Conservation (phyloP, 1,140 invertebrate species). For the Neomicropteryx cornuta region DNA sequence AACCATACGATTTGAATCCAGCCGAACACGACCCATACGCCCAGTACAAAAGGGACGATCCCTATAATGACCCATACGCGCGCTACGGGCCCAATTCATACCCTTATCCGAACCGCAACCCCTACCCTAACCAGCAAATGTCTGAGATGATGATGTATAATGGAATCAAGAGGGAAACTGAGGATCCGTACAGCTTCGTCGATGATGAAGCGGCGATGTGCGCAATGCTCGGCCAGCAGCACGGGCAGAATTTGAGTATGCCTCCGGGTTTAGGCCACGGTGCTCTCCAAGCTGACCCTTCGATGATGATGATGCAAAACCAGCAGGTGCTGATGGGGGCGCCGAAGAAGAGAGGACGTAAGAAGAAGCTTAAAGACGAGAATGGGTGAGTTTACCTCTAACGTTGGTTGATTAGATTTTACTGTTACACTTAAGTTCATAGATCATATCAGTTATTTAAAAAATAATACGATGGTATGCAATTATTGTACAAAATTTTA, state of each 20-base stretch:
- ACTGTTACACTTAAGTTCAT: too few relatives aligned
- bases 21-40: conserved; percentile 18
- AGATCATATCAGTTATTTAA: conserved; percentile 1
- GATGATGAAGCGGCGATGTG: conserved; percentile 61
- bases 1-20: conserved; percentile 33
- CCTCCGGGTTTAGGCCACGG: conserved; percentile 15
- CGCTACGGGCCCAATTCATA: conserved; percentile 10
- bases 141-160: conserved; percentile 24
- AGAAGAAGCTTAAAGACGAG: conserved; percentile 63
- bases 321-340: conserved; percentile 46
- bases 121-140: too few relatives aligned
- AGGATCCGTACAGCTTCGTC: conserved; percentile 69
- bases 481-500: too few relatives aligned
- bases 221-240: conserved; percentile 34
- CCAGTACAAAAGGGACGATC: conserved; percentile 21
- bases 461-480: too few relatives aligned
- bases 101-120: too few relatives aligned
- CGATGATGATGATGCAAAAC: conserved; percentile 33
- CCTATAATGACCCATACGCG: conserved; percentile 25
- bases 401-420: too few relatives aligned
- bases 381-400: conserved; percentile 38
- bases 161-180: conserved; percentile 48
- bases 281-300: conserved; percentile 20
- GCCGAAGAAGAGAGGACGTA: conserved; percentile 71
- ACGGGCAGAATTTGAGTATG: conserved; percentile 23